Conservation (phyloP, 2,888 invertebrate genomes). For the Meghimatium bilineatum region DNA sequence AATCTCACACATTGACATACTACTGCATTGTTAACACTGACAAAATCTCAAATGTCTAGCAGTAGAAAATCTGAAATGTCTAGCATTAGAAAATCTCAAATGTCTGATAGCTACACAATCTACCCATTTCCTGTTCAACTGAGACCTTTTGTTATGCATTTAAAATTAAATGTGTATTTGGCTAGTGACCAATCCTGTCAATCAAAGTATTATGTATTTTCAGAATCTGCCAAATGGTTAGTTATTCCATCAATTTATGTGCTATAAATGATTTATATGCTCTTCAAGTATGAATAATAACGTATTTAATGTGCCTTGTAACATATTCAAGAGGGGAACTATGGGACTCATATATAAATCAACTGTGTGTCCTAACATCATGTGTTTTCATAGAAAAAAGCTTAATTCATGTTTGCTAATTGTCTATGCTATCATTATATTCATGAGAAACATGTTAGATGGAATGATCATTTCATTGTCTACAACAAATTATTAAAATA, state of each 20-base stretch:
- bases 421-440: neutral
- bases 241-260: neutral
- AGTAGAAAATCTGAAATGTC: no score
- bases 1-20: no score
- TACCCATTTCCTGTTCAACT: no score
- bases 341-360: neutral
- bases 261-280: neutral
- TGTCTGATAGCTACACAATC: no score
- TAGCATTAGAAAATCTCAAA: no score
- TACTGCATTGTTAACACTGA: no score
- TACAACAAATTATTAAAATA: slow-evolving; percentile 14
- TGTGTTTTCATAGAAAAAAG: neutral
- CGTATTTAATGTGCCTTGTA: neutral
- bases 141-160: no score
- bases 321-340: neutral
- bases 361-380: neutral
- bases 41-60: no score
- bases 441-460: neutral
- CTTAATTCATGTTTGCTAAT: neutral
- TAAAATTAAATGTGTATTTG: no score
- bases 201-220: neutral
- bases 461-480: neutral
- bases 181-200: no score
- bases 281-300: neutral
- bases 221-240: neutral